Base-by-base conservation (phyloP, 2,113 vertebrate species). In the Clarias batrachus region DNA sequence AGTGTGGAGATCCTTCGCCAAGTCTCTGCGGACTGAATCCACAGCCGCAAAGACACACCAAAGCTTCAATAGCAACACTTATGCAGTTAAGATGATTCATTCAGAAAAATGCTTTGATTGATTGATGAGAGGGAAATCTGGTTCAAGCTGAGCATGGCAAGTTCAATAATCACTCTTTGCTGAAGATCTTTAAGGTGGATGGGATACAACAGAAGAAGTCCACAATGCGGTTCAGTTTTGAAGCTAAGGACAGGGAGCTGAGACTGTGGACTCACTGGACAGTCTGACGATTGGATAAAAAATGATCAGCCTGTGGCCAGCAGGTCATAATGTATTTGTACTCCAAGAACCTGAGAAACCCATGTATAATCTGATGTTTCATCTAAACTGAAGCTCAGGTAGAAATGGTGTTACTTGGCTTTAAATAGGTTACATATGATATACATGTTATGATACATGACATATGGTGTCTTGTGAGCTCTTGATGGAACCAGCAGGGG, bases 401-500 rank as follows among this genome's bases (percentile, higher is more conserved):
- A n/a, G 48, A 77, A 56, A 56, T 8, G 52, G 25, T 6, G 27
- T 77, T 54, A 12, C 37, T 48, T 48, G 13, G 19, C 23, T 4
- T 23, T 76, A n/a, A 76, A 52, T 48, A 48, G 48, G 48, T 48
- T 48, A 48, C 48, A 56, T 2, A 52, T 1, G 7, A 12, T 21
- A 41, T 1, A 74, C 1, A 25, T 25, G 3, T 6, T 25, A 76
- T 81, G 74, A 92, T 82, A 85, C 89, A 85, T 89, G 90, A 92
- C 87, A 88, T 90, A 85, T 23, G 81, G 89, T 89, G 84, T 88
- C 88, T 74, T 88, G 86, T 90, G 66, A 83, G 87, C 86, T 89
- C 89, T 87, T 87, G 89, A 88, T 88, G 68, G 65, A 85, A 88
- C 65, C 92, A 93, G 93, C 92, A 89, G 92, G 91, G 91, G 91